These are phyloP conservation scores for Drosophila kikkawai DNA, from an alignment of 1,140 invertebrate genomes.

Conservation along the genomic window DNA sequence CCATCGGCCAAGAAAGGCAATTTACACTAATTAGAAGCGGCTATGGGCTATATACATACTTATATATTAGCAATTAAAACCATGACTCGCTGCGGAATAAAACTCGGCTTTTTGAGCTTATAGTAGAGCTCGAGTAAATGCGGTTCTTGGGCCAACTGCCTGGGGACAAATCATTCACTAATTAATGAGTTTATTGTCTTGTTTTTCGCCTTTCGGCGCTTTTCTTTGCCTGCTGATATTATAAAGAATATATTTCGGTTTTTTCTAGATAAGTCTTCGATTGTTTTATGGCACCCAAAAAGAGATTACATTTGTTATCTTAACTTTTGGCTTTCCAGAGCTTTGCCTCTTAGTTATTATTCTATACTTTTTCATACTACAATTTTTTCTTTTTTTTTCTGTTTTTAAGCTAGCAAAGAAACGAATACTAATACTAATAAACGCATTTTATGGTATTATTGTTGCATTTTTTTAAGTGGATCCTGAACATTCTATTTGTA, in stretches of 20 bases:
- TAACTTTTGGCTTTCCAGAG: slow-evolving; percentile 2
- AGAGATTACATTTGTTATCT: slow-evolving; percentile 27
- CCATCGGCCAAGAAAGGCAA: slow-evolving; percentile 1
- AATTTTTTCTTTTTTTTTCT: neutral
- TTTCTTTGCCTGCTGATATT: neutral
- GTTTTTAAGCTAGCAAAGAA: neutral
- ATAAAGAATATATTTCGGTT: slow-evolving; percentile 16
- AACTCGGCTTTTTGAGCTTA: slow-evolving; percentile 4
- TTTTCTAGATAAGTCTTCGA: slow-evolving; percentile 36
- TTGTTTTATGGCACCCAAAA: slow-evolving; percentile 7
- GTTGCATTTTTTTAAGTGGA: neutral
- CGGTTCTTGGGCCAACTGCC: neutral
- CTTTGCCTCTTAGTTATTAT: neutral
- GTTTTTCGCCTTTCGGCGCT: slow-evolving; percentile 12
- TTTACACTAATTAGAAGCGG: slow-evolving; percentile 43
- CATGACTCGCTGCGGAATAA: slow-evolving; percentile 25
- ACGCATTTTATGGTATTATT: too few species aligned
- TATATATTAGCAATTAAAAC: slow-evolving; percentile 13
- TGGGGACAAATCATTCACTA: slow-evolving; percentile 8
- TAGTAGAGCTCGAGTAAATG: neutral
- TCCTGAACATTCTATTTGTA: neutral
- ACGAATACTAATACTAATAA: too few species aligned
- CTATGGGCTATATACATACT: slow-evolving; percentile 1
- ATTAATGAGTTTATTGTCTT: slow-evolving; percentile 24
- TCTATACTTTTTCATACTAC: neutral